Base-by-base conservation (phyloP, 2,113 vertebrate genomes). In the Tyto alba region DNA sequence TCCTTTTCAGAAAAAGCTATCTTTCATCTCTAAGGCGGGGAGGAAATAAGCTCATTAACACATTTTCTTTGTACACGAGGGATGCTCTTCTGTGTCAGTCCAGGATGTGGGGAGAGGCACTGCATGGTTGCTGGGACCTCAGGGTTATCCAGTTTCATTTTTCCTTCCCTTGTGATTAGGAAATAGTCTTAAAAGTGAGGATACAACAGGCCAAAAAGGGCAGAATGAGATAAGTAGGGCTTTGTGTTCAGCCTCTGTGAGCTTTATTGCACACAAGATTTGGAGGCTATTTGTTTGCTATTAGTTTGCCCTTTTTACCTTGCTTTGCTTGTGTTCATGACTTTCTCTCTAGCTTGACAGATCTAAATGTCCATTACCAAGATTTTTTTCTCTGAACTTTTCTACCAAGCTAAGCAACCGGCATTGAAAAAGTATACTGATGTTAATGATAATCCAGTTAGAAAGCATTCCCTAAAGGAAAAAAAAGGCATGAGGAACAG, bases 41-140 rank as follows among this genome's bases (percentile, higher is more conserved):
- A 73, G 45, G 52, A 97, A 95, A 95, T 80, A 94, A 94, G 32
- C 91, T 97, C 90, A 96, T 97, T 97, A 96, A 53, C 97, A 96
- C 95, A 88, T 95, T 96, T 92, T 95, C 60, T 93, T 88, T 96
- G 89, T 86, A 81, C 36, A 40, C 55, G 76, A 59, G 79, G 36
- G 92, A 92, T 79, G 87, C 71, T 88, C 25, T 82, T 82, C 85
- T 66, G 16, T 74, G 77, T 84, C 62, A 90, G 43, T 36, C 22
- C 67, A 68, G 52, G 45, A 43, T 85, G 36, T 16, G 11, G 30
- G 62, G 38, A 87, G 27, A 89, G 25, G 47, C 23, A 36, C 25
- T 57, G 14, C 25, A 16, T 0, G 1, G 40, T 27, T 79, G 17
- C 55, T 53, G 71, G 62, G 67, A 76, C 38, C 9, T 82, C 74